A percentile compares a stretch with the other conserved stretches of the same genome.
These are phyloP conservation scores for Harpegnathos saltator DNA, from an alignment of 1,140 invertebrate genomes.

Conservation along the genomic window DNA sequence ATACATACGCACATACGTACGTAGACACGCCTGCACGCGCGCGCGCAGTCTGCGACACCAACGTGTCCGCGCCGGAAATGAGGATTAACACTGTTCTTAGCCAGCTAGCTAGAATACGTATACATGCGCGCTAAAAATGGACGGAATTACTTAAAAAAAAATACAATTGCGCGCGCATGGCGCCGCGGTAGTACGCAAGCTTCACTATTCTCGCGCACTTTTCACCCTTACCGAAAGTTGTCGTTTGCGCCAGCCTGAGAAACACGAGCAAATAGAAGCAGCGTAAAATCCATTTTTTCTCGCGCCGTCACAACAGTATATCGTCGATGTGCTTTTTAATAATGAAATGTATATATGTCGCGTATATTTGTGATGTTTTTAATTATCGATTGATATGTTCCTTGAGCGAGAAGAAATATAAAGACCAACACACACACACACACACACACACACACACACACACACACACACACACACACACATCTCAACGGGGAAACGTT, in stretches of 20 bases:
- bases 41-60: conserved; percentile 16
- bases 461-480: no score
- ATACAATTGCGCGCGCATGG: conserved; percentile 44
- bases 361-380: not conserved
- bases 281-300: conserved; percentile 48
- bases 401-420: not conserved
- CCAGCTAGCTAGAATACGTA: conserved; percentile 15
- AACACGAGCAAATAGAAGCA: conserved; percentile 28
- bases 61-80: conserved; percentile 48
- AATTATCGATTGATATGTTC: not conserved
- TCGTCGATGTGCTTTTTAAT: not conserved
- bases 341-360: conserved; percentile 22
- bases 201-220: conserved; percentile 46
- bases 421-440: no score
- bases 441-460: no score
- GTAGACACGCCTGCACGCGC: not conserved
- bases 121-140: not conserved
- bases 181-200: not conserved
- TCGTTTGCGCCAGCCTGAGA: conserved; percentile 26
- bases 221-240: conserved; percentile 40
- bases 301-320: not conserved
- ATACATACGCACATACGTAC: no score
- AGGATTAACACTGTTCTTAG: conserved; percentile 56
- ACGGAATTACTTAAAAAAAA: conserved; percentile 58
- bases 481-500: no score